Evolutionary conservation across 2,797 vertebrate genomes (phyloP), one percentile per base, ranked within the genome.

Genomic region (Tenualosa ilisha): DNA sequence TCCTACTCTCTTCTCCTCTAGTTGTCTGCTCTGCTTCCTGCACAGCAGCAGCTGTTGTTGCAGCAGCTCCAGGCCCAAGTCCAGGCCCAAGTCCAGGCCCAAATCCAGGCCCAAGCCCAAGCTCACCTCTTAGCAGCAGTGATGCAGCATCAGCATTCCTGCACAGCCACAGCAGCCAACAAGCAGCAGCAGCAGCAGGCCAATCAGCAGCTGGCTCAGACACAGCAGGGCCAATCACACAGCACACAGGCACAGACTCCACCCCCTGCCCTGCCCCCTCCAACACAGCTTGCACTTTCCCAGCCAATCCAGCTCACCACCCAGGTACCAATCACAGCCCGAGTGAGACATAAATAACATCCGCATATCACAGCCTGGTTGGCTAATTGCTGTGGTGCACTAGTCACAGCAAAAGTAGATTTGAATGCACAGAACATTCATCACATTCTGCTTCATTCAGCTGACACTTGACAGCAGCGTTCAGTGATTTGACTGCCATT

Each of bases 271-370:
- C 93, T 93, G 75, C 95, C 96, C 85, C 93, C 95, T 92, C 94
- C 96, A 51, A 96, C 96, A 53, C 97, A 97, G 95, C 96, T 98
- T 86, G 93, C 97, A 86, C 96, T 98, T 88, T 97, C 97, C 87
- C 97, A 98, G 91, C 97, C 97, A 90, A 97, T 98, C 94, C 97
- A 98, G 94, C 96, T 98, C 92, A 98, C 97, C 81, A 97, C 97
- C 93, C 97, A 98, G 97, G 97, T 98, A 97, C 89, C 89, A 85
- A 86, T 89, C 89, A 85, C 3, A 26, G 6, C 85, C 1, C 24
- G 59, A 49, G 46, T 49, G 4, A 49, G 46, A 49, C 46, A 49
- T 49, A 49, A 49, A 31, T 31, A 46, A 4, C 46, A 4, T 46
- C 46, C 46, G 3, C 46, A 46, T 46, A 46, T 46, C 46, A 46